These are phyloP conservation scores for Cephalopachus bancanus DNA, from an alignment of 2,797 vertebrate species.

Conservation along the genomic window DNA sequence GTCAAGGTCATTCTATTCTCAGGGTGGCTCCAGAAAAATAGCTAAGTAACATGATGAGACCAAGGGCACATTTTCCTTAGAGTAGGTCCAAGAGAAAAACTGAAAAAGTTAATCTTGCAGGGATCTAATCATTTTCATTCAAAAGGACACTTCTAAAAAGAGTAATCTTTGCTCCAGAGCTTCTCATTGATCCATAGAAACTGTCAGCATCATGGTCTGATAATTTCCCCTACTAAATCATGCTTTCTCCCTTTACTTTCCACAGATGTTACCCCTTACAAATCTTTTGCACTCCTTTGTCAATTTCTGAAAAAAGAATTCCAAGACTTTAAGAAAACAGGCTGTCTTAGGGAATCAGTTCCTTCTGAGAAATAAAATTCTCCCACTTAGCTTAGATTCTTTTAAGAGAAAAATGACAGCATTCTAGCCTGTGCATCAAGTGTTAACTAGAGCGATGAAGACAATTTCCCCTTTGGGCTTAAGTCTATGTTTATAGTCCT, in stretches of 20 bases:
- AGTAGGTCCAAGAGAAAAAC: not conserved
- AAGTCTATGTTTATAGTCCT: not conserved
- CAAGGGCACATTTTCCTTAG: not conserved
- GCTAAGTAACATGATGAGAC: not conserved
- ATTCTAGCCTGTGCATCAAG: not conserved
- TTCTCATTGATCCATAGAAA: not conserved
- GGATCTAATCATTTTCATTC: not conserved
- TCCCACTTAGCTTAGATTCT: not conserved
- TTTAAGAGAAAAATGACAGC: not conserved
- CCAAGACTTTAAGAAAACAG: not conserved
- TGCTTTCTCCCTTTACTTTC: not conserved
- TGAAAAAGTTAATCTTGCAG: not conserved
- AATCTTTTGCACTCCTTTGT: not conserved
- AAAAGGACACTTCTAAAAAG: not conserved
- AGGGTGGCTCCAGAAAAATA: not conserved
- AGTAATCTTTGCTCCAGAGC: not conserved
- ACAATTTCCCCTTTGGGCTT: not conserved
- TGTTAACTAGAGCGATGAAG: not conserved
- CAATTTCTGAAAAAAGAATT: not conserved
- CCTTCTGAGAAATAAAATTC: not conserved
- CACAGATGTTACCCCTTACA: not conserved
- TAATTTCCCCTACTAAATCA: not conserved
- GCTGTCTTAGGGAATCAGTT: not conserved
- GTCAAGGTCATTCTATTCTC: not conserved
- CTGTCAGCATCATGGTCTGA: not conserved